Evolutionary conservation across 1,140 invertebrate genomes (phyloP), one percentile per base, ranked within the genome.

Genomic region (Drosophila burlai): DNA sequence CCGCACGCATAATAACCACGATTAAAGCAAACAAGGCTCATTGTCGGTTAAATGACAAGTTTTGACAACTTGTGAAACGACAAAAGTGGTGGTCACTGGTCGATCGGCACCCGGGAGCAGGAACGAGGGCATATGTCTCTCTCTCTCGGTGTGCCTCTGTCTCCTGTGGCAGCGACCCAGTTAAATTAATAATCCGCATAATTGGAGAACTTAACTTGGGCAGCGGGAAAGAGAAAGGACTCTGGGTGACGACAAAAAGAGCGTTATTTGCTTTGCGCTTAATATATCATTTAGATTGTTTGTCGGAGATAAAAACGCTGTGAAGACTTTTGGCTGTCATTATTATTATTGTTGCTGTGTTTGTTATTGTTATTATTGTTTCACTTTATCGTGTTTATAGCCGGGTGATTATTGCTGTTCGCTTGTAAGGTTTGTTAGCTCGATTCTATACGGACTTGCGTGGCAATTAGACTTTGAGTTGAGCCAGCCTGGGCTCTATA

Each of bases 231-330:
- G 78, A 47, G 63, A 82, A 60, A 62, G 54, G 45, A 66, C 67
- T 67, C 57, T 55, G 54, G 73, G 79, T 86, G 80, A 82, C 85
- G 85, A 90, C 77, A 89, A 84, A 89, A 83, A 81, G 85, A 91
- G 81, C 86, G 82, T 89, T 83, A 89, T 91, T 92, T 92, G 91
- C 89, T 91, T 91, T 92, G 91, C 91, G 85, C 91, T 91, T 92
- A 92, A 92, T 92, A 92, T 92, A 90, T 92, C 91, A 92, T 92
- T 92, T 92, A 92, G 91, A 92, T 92, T 81, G 80, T 91, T 92
- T 83, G 80, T 78, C 60, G 11, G 18, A 66, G 91, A 92, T 92
- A 92, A 89, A 61, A 78, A 69, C 65, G 61, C 74, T 78, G 80
- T 77, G 74, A 84, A 86, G 82, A 91, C 83, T 90, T 55, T 79